phyloP scores from a whole-genome alignment of 2,113 vertebrate genomes.

The Pongo abelii region DNA sequence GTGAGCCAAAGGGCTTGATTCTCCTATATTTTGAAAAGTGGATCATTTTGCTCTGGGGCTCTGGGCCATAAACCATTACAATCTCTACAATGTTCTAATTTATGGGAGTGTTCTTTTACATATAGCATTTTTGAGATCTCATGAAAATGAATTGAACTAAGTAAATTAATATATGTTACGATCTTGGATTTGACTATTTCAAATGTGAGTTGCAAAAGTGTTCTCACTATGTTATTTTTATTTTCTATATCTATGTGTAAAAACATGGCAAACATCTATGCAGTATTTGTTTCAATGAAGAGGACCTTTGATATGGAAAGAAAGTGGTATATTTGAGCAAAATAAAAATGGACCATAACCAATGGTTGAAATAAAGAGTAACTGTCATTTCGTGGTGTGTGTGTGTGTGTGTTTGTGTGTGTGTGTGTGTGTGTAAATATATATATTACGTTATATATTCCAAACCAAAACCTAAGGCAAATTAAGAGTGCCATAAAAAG shows the following conservation, averaged over 20 bases:
- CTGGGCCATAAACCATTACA: neutral
- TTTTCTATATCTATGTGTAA: neutral
- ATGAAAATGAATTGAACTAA: slow-evolving; percentile 27
- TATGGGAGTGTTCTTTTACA: neutral
- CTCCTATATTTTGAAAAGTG: neutral
- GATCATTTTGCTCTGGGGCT: slow-evolving; percentile 9
- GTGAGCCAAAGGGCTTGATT: neutral
- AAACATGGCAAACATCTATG: neutral
- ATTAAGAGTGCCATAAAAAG: neutral
- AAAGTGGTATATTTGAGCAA: neutral
- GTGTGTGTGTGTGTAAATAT: neutral
- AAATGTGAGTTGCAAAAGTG: neutral
- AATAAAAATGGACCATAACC: neutral
- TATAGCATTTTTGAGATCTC: neutral
- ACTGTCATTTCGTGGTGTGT: neutral
- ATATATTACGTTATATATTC: neutral
- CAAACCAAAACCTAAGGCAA: slow-evolving; percentile 10
- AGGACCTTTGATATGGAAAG: neutral
- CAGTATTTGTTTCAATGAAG: neutral
- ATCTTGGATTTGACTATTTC: neutral
- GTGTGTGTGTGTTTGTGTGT: neutral
- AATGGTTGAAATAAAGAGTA: neutral
- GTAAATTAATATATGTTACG: neutral
- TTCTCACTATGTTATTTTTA: slow-evolving; percentile 35
- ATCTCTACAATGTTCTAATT: neutral